Percentiles rank a stretch among this genome's conserved stretches.
Evolutionary conservation across 2,113 vertebrate species (phyloP).

Genomic region (Gnathonemus echidnorhynchus): DNA sequence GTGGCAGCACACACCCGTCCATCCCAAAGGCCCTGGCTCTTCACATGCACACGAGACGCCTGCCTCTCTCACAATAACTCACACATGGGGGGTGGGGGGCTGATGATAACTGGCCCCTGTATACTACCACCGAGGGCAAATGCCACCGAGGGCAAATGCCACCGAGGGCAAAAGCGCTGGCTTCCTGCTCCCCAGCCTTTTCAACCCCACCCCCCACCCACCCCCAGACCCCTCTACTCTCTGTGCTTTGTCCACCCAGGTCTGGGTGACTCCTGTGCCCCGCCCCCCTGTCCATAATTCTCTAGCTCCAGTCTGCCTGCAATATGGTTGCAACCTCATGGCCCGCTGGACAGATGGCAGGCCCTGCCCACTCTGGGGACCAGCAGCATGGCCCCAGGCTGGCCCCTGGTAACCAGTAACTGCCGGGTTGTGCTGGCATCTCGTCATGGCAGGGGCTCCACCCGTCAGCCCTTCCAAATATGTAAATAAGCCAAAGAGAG

Average conservation of each 20-base stretch:
- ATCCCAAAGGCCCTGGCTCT: not conserved
- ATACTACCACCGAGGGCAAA: not conserved
- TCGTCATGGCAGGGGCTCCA: constrained; percentile 48
- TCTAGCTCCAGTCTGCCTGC: constrained; percentile 54
- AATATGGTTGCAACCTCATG: constrained; percentile 54
- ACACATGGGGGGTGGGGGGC: not conserved
- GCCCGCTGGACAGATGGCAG: constrained; percentile 59
- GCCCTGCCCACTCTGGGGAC: constrained; percentile 49
- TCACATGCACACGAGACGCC: not conserved
- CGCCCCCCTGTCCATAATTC: constrained; percentile 45
- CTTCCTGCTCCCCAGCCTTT: not conserved
- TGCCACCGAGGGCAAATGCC: not conserved
- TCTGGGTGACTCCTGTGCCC: constrained; percentile 9
- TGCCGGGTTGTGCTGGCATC: constrained; percentile 62
- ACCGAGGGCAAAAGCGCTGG: not conserved
- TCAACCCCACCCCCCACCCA: not conserved
- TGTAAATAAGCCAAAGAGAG: constrained; percentile 55
- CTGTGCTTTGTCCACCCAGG: not conserved
- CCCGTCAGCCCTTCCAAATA: constrained; percentile 39
- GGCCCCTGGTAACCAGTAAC: constrained; percentile 66
- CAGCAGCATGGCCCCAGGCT: constrained; percentile 54
- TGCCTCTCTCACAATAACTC: not conserved
- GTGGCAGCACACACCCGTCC: not conserved
- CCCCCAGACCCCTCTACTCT: not conserved
- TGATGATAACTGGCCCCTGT: not conserved